These are phyloP conservation scores for Thunnus maccoyii DNA, from an alignment of 2,113 vertebrate genomes.

Conservation along the genomic window DNA sequence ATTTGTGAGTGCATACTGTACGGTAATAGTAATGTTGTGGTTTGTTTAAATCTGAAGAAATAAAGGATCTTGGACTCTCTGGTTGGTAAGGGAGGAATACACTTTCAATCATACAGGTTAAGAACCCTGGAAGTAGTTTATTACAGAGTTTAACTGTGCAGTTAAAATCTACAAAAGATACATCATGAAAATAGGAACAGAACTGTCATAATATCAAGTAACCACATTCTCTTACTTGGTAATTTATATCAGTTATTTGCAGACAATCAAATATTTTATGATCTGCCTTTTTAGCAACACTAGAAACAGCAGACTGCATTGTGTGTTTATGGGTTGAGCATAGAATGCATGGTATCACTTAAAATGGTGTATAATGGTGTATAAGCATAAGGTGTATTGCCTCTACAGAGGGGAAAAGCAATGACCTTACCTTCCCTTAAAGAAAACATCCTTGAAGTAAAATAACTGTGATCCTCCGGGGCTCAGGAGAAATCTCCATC, in stretches of 20 bases:
- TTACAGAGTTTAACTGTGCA: not conserved
- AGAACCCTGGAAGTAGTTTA: not conserved
- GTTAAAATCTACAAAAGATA: not conserved
- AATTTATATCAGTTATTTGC: not conserved
- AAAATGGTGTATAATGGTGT: constrained; percentile 49
- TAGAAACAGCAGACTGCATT: not conserved
- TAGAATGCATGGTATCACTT: constrained; percentile 51
- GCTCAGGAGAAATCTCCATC: constrained; percentile 63
- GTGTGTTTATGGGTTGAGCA: constrained; percentile 27
- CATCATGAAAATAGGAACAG: not conserved
- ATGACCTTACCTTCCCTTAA: constrained; percentile 54
- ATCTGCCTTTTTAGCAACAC: not conserved
- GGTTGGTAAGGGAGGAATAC: not conserved
- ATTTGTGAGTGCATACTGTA: too few species aligned
- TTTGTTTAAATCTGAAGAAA: too few species aligned
- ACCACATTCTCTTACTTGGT: not conserved
- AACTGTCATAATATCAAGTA: not conserved
- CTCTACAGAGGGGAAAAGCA: constrained; percentile 34
- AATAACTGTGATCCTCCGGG: constrained; percentile 62
- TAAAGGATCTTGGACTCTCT: too few species aligned
- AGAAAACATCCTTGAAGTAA: constrained; percentile 71
- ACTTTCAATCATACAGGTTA: not conserved
- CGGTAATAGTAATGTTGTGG: too few species aligned
- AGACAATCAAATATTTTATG: constrained; percentile 10
- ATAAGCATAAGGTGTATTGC: constrained; percentile 49